These are phyloP conservation scores for Lepisosteus osseus DNA, from an alignment of 2,113 vertebrate genomes.

Conservation along the genomic window DNA sequence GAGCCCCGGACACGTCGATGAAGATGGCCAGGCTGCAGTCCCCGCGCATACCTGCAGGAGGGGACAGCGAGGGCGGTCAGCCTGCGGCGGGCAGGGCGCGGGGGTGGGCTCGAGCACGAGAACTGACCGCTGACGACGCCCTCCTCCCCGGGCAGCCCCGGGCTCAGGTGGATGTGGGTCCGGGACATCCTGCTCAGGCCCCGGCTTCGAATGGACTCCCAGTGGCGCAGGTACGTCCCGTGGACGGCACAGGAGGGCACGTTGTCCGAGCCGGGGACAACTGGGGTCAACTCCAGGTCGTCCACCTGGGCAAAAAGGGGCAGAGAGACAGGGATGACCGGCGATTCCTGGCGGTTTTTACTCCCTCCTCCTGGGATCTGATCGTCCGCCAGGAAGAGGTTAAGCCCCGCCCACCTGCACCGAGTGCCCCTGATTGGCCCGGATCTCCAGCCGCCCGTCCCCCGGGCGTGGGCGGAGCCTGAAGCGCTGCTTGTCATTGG, in stretches of 20 bases:
- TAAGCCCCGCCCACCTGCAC: conserved; percentile 58
- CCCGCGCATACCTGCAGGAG: conserved; percentile 68
- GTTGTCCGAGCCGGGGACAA: conserved; percentile 55
- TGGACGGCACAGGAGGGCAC: conserved; percentile 73
- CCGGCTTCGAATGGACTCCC: conserved; percentile 68
- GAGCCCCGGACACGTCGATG: conserved; percentile 71
- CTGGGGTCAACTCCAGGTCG: conserved; percentile 68
- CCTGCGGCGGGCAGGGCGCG: background rate
- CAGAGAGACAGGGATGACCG: background rate
- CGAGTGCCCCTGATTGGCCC: conserved; percentile 87
- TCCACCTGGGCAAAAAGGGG: conserved; percentile 55
- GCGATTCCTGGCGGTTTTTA: too few relatives aligned
- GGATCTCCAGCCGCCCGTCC: conserved; percentile 65
- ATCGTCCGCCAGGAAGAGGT: too few relatives aligned
- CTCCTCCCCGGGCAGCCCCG: conserved; percentile 69
- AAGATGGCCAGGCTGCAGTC: conserved; percentile 77
- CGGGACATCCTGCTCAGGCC: conserved; percentile 74
- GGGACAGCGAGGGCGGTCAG: background rate
- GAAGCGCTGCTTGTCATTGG: conserved; percentile 77
- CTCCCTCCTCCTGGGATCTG: too few relatives aligned
- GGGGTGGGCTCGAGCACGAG: too few relatives aligned
- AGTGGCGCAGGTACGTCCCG: conserved; percentile 75
- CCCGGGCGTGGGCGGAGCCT: conserved; percentile 57
- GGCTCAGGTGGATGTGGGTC: conserved; percentile 79
- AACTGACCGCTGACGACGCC: conserved; percentile 75